Evolutionary conservation across 2,113 vertebrate genomes (phyloP).

Genomic region (Butastur rufipennis): DNA sequence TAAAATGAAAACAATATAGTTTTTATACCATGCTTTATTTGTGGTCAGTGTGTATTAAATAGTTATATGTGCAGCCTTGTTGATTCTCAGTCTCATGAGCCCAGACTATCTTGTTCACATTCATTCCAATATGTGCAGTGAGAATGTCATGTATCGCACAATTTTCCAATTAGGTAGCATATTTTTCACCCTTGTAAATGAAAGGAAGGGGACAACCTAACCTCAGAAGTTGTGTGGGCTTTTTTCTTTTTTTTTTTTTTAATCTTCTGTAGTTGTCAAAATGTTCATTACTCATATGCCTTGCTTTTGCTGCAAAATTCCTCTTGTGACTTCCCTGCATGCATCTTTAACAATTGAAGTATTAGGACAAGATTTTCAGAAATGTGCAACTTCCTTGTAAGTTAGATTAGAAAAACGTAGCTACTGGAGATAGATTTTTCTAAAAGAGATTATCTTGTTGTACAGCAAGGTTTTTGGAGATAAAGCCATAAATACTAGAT

Average conservation of each 20-base stretch:
- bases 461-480: neutral
- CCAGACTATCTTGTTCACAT: neutral
- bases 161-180: neutral
- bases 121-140: neutral
- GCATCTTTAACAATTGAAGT: neutral
- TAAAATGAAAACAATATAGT: neutral
- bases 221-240: neutral
- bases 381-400: neutral
- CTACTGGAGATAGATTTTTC: neutral
- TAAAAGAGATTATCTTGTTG: neutral
- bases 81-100: fast-evolving
- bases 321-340: neutral
- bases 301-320: neutral
- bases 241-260: neutral
- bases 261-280: neutral
- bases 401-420: neutral
- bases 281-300: neutral
- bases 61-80: neutral
- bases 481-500: neutral
- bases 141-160: neutral
- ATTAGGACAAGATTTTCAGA: neutral
- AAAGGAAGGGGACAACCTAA: neutral
- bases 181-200: neutral
- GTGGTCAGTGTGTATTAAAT: neutral
- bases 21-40: neutral